A percentile compares a stretch with the other conserved stretches of the same genome.
Evolutionary conservation across 2,113 vertebrate genomes (phyloP).

Genomic region (Anoplopoma fimbria): DNA sequence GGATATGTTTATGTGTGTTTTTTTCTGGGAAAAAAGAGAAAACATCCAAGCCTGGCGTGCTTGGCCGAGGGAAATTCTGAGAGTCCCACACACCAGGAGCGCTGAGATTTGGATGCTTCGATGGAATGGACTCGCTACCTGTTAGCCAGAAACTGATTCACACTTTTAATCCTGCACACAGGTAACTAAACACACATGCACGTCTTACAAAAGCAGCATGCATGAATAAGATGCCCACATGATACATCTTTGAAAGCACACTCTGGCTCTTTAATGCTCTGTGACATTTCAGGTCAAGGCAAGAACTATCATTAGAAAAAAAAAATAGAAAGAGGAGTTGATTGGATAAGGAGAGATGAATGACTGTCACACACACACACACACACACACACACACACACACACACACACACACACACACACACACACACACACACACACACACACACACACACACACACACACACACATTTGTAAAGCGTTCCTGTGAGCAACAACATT

Average conservation of each 20-base stretch:
- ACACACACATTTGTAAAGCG: not conserved
- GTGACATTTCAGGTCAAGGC: slow-evolving; percentile 20
- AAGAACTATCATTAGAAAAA: not conserved
- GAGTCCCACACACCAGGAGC: slow-evolving; percentile 17
- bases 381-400: no score
- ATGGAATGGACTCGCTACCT: slow-evolving; percentile 14
- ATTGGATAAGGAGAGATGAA: slow-evolving; percentile 22
- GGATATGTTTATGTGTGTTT: slow-evolving; percentile 55
- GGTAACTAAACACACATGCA: slow-evolving; percentile 2
- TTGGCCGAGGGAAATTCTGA: slow-evolving; percentile 44
- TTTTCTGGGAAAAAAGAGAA: slow-evolving; percentile 44
- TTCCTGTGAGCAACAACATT: not conserved
- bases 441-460: no score
- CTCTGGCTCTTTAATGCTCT: not conserved
- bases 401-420: no score
- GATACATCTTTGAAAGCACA: not conserved
- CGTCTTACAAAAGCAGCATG: not conserved
- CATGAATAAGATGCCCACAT: not conserved
- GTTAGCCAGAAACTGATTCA: slow-evolving; percentile 25
- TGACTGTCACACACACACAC: not conserved
- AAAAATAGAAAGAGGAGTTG: not conserved
- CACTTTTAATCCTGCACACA: not conserved
- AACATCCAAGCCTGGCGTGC: slow-evolving; percentile 17
- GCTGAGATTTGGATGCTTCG: slow-evolving; percentile 8
- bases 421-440: no score